Evolutionary conservation across 2,888 invertebrate species (phyloP), one percentile per base, ranked within the genome.

Genomic region (Perithous albicinctus): DNA sequence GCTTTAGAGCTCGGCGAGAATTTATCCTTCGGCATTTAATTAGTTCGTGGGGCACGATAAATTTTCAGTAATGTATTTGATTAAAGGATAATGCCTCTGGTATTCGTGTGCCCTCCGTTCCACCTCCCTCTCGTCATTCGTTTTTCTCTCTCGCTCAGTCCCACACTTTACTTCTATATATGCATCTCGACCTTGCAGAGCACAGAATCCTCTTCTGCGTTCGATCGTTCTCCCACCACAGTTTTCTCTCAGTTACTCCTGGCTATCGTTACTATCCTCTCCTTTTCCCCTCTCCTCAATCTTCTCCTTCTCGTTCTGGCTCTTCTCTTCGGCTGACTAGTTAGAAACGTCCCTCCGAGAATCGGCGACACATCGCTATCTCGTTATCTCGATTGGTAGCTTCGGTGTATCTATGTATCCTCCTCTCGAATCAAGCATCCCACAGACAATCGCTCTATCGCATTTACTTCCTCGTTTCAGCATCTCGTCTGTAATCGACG

Each of bases 1-100:
- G 88, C 89, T 88, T 88, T 85, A 82, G 87, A 88, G 88, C 87
- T 78, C 78, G 85, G 88, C 83, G 90, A 91, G 90, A 91, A 91
- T 91, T 91, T 90, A 91, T 91, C 90, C 92, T 92, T 92, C 89
- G 92, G 91, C 92, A 91, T 92, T 92, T 92, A 92, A 92, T 92
- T 92, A 92, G 91, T 92, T 92, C 91, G 89, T 90, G 89, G 89
- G 86, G 88, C 88, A 90, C 92, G 90, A 92, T 92, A 92, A 92
- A 92, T 92, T 92, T 91, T 90, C 90, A 86, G 90, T 92, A 92
- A 92, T 92, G 92, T 92, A 92, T 92, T 92, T 92, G 92, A 92
- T 92, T 92, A 92, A 92, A 92, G 91, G 92, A 92, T 92, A 92
- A 92, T 92, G 91, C 91, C 89, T 89, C 89, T 86, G 88, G 89